Evolutionary conservation across 2,113 vertebrate genomes (phyloP).

Genomic region (Callorhinus ursinus): DNA sequence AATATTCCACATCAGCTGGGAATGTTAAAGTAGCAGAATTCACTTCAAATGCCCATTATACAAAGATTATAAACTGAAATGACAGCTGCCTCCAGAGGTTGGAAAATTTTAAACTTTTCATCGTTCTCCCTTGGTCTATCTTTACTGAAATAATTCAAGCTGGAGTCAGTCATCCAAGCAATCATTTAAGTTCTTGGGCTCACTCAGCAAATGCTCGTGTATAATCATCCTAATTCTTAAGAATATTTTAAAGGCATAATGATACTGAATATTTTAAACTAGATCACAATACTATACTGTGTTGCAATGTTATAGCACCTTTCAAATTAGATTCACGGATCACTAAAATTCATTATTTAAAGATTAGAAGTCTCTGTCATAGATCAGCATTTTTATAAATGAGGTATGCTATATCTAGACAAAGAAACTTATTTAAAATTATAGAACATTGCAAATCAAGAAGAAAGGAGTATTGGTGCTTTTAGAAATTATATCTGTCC

Average conservation of each 20-base stretch:
- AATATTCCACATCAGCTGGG: constrained; percentile 65
- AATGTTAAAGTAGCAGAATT: constrained; percentile 65
- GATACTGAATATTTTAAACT: constrained; percentile 74
- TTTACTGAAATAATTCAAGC: constrained; percentile 55
- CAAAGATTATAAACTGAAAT: constrained; percentile 66
- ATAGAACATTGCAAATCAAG: constrained; percentile 28
- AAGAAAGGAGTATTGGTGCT: neutral
- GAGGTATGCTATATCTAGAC: constrained; percentile 53
- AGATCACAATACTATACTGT: constrained; percentile 45
- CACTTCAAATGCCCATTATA: constrained; percentile 58
- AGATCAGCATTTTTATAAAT: constrained; percentile 70
- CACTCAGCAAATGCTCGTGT: constrained; percentile 28
- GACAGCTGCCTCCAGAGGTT: constrained; percentile 50
- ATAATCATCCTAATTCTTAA: constrained; percentile 73
- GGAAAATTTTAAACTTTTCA: constrained; percentile 53
- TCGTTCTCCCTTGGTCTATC: neutral
- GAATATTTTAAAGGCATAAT: constrained; percentile 74
- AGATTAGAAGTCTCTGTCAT: constrained; percentile 63
- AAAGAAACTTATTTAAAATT: constrained; percentile 65
- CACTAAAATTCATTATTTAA: constrained; percentile 77
- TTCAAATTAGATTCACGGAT: constrained; percentile 62
- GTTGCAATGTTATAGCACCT: constrained; percentile 55
- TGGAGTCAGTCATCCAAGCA: constrained; percentile 61
- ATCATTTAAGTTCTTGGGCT: constrained; percentile 64
- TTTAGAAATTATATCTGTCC: constrained; percentile 30